These are phyloP conservation scores for Drosophila nasuta DNA, from an alignment of 1,140 invertebrate species.

Conservation along the genomic window DNA sequence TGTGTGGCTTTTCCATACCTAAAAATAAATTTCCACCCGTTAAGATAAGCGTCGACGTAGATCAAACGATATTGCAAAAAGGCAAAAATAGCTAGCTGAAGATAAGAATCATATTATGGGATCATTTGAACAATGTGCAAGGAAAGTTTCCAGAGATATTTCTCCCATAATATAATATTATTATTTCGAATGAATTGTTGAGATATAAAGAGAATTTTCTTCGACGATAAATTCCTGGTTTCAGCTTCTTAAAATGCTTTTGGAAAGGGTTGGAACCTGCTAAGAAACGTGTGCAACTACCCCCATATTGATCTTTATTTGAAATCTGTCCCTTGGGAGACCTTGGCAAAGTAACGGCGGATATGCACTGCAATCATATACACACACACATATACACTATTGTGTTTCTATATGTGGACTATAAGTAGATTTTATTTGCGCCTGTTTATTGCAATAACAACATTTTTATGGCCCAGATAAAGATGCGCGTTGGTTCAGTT, in stretches of 20 bases:
- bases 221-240: no score
- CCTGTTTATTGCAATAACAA: conserved; percentile 18
- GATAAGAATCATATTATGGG: background rate
- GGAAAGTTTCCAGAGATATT: no score
- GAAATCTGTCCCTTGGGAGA: background rate
- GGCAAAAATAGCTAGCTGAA: background rate
- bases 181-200: no score
- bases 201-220: no score
- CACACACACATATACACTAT: background rate
- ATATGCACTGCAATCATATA: conserved; percentile 4
- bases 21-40: background rate
- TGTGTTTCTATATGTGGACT: background rate
- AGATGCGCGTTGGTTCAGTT: conserved; percentile 14
- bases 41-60: background rate
- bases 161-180: no score
- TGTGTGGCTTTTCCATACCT: background rate
- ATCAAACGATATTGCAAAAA: conserved; percentile 5
- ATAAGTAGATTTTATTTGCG: conserved; percentile 11
- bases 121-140: background rate
- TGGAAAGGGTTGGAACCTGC: background rate
- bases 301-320: conserved; percentile 4
- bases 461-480: conserved; percentile 29
- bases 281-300: conserved; percentile 4
- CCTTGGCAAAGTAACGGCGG: conserved; percentile 4
- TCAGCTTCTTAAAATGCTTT: background rate